Conservation (phyloP, 2,888 invertebrate species). For the Archips crataeganus region DNA sequence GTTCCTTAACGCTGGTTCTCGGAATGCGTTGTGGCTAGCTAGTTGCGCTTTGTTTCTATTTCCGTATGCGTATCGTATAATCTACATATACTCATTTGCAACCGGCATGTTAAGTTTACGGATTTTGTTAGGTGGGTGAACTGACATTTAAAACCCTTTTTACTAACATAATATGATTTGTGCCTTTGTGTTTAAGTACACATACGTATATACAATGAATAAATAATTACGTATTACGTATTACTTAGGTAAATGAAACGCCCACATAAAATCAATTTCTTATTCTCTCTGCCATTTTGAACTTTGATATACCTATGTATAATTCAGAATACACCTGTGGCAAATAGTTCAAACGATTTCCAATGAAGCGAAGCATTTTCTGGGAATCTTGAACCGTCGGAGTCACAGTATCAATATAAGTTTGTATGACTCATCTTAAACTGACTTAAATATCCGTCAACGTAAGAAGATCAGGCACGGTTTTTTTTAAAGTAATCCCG, state of each 20-base stretch:
- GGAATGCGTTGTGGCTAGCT: constrained; percentile 23
- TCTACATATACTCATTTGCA: neutral
- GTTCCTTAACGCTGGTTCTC: constrained; percentile 22
- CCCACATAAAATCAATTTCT: neutral
- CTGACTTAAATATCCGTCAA: neutral
- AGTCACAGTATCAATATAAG: neutral
- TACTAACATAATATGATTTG: too few species aligned
- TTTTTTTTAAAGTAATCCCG: neutral
- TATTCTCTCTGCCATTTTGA: neutral
- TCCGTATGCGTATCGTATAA: constrained; percentile 14
- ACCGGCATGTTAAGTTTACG: neutral
- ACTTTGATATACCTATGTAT: neutral
- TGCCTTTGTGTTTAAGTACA: too few species aligned
- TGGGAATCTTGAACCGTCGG: neutral
- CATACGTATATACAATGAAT: too few species aligned
- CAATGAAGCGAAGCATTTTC: neutral
- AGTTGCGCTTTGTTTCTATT: constrained; percentile 23
- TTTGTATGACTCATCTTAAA: constrained; percentile 3
- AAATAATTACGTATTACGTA: too few species aligned
- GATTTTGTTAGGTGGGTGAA: neutral
- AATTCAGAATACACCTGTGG: neutral
- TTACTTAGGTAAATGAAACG: neutral
- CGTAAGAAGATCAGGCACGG: neutral
- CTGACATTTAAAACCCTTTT: neutral
- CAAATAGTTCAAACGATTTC: neutral